A percentile compares a stretch with the other conserved stretches of the same genome.
phyloP scores from a whole-genome alignment of 2,797 vertebrate genomes.

The Pachyuromys duprasi region DNA sequence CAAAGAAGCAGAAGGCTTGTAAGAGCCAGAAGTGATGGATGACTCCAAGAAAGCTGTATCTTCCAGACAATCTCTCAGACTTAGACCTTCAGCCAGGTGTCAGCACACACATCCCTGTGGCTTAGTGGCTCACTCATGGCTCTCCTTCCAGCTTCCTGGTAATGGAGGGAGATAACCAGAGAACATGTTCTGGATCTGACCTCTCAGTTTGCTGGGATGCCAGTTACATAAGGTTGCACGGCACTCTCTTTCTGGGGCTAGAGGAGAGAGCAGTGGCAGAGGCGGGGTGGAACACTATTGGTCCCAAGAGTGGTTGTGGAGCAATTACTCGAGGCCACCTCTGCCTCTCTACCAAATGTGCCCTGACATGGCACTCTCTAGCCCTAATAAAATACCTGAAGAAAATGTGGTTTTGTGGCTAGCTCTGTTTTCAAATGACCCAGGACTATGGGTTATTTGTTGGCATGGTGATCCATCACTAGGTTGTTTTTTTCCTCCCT shows the following conservation, averaged over 20 bases:
- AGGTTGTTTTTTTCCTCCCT: not conserved
- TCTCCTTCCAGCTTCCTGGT: not conserved
- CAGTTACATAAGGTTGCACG: not conserved
- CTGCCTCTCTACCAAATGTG: slow-evolving; percentile 42
- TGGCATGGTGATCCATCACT: slow-evolving; percentile 55
- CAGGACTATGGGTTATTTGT: slow-evolving; percentile 54
- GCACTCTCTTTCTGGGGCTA: not conserved
- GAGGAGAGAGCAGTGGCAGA: not conserved
- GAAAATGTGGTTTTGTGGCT: slow-evolving; percentile 66
- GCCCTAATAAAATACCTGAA: slow-evolving; percentile 74
- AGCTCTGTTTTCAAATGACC: slow-evolving; percentile 65
- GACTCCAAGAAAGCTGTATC: not conserved
- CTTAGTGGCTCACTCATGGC: not conserved
- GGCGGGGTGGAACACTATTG: not conserved
- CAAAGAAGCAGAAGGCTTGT: not conserved
- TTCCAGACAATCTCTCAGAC: slow-evolving; percentile 36
- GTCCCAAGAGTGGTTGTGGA: not conserved
- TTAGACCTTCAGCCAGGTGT: not conserved
- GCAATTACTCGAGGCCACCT: not conserved
- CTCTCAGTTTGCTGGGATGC: not conserved
- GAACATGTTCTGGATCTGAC: not conserved
- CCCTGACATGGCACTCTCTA: slow-evolving; percentile 18
- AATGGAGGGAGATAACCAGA: not conserved
- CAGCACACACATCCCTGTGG: not conserved
- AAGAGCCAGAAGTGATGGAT: not conserved